A percentile compares a stretch with the other conserved stretches of the same genome.
phyloP scores from a whole-genome alignment of 53 echinoderm and acorn worm species.

The Temnopleurus reevesii region DNA sequence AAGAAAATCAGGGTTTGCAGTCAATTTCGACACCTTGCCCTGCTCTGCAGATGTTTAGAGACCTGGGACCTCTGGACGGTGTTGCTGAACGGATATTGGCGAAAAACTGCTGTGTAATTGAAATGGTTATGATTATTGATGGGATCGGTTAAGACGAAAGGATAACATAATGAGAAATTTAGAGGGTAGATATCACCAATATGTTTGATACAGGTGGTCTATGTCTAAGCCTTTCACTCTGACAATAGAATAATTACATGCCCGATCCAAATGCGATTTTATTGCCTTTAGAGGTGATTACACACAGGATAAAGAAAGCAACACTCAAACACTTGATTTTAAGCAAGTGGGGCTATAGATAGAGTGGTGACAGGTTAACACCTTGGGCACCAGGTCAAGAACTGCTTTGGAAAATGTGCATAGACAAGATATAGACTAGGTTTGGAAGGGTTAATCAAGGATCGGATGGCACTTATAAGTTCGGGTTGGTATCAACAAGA shows the following conservation, averaged over 20 bases:
- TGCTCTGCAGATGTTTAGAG: slow-evolving; percentile 32
- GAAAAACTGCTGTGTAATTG: slow-evolving; percentile 54
- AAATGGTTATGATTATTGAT: not conserved
- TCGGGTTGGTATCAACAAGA: not conserved
- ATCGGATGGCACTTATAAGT: not conserved
- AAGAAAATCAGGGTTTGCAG: slow-evolving; percentile 44
- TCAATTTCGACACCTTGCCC: slow-evolving; percentile 6
- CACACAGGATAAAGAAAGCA: not conserved
- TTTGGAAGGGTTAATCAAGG: not conserved
- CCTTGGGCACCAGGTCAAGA: not conserved
- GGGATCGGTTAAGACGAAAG: not conserved
- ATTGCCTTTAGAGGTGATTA: not conserved
- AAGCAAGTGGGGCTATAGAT: slow-evolving; percentile 44
- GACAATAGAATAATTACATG: slow-evolving; percentile 2
- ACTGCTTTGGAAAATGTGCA: not conserved
- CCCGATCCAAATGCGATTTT: not conserved
- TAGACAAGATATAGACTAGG: not conserved
- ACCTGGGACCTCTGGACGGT: not conserved
- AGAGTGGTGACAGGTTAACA: not conserved
- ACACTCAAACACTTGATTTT: not conserved
- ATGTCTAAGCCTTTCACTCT: not conserved
- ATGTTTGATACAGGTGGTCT: not conserved
- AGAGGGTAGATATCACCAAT: slow-evolving; percentile 28
- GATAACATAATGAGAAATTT: not conserved
- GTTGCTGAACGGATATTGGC: slow-evolving; percentile 28